phyloP scores from a whole-genome alignment of 2,888 invertebrate species.

The Drosophila kokeensis region DNA sequence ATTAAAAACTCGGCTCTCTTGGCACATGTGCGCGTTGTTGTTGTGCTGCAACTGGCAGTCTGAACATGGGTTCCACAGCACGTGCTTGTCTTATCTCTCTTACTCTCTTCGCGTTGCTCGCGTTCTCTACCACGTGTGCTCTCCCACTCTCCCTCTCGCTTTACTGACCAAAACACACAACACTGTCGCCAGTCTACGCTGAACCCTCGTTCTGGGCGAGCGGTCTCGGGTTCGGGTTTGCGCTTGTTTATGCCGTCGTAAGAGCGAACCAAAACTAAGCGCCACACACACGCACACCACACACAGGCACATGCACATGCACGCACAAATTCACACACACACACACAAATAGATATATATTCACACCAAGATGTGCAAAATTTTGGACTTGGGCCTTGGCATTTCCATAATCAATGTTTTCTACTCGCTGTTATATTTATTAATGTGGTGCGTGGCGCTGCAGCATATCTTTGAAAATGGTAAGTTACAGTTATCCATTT shows the following conservation, averaged over 20 bases:
- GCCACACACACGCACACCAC: constrained; percentile 10
- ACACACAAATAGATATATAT: not conserved
- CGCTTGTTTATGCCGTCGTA: constrained; percentile 28
- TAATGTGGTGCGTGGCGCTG: constrained; percentile 53
- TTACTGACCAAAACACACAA: constrained; percentile 32
- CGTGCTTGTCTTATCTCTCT: constrained; percentile 28
- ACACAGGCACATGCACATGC: not conserved
- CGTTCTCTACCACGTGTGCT: constrained; percentile 6
- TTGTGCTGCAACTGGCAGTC: not conserved
- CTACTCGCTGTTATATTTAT: constrained; percentile 50
- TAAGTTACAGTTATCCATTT: constrained; percentile 25
- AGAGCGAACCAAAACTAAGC: constrained; percentile 22
- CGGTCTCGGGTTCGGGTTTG: constrained; percentile 55
- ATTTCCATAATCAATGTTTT: constrained; percentile 54
- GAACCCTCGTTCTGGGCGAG: constrained; percentile 64
- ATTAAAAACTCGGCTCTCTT: not conserved
- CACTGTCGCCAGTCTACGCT: constrained; percentile 56
- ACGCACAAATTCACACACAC: not conserved
- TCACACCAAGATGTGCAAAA: constrained; percentile 42
- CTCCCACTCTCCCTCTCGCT: constrained; percentile 25
- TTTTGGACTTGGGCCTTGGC: constrained; percentile 56
- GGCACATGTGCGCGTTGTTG: constrained; percentile 17
- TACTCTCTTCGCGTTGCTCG: not conserved
- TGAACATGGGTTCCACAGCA: constrained; percentile 35
- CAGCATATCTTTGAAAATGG: constrained; percentile 29